Conservation (phyloP, 1,140 invertebrate species). For the Uloborus diversus region DNA sequence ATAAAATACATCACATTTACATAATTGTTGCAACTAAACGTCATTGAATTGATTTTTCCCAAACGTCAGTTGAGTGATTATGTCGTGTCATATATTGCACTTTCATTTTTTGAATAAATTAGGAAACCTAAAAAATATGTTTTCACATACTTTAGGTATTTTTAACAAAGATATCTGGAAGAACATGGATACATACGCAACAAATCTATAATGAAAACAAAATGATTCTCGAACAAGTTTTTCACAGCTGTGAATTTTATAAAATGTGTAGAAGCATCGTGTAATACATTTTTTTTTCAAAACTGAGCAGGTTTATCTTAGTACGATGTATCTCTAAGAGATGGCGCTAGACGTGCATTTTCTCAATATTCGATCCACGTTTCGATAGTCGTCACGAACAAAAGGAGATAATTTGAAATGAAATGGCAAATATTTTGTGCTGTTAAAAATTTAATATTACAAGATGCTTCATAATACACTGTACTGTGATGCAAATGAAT, state of each 20-base stretch:
- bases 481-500: constrained; percentile 23
- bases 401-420: too few relatives aligned
- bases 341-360: constrained; percentile 15
- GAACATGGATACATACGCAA: constrained; percentile 47
- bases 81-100: too few relatives aligned
- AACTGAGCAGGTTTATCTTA: not conserved
- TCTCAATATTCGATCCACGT: too few relatives aligned
- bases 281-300: not conserved
- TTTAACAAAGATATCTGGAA: constrained; percentile 27
- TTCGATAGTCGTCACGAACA: too few relatives aligned
- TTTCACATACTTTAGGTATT: not conserved
- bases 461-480: constrained; percentile 26
- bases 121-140: not conserved
- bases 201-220: constrained; percentile 31
- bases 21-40: constrained; percentile 30
- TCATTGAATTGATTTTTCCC: too few relatives aligned
- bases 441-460: too few relatives aligned
- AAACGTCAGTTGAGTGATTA: too few relatives aligned
- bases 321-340: constrained; percentile 1
- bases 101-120: too few relatives aligned
- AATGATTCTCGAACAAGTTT: not conserved
- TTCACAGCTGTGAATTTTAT: not conserved
- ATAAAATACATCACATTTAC: constrained; percentile 27
- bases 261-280: not conserved
- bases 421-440: too few relatives aligned